Conservation (phyloP, 2,888 invertebrate species). For the Chydorus sphaericus region DNA sequence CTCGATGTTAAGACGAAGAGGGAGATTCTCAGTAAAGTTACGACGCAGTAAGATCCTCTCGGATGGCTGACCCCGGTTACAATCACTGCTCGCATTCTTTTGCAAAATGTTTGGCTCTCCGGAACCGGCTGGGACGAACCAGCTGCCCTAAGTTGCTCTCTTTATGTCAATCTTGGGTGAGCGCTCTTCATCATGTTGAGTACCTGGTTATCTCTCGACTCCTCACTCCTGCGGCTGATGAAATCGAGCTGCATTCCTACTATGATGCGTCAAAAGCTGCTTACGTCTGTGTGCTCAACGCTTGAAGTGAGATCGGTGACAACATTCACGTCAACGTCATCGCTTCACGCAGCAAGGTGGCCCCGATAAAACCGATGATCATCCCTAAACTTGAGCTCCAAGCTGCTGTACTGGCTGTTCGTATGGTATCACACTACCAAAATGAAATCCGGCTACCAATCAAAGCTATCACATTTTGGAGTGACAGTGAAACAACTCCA, state of each 20-base stretch:
- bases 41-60: conserved; percentile 4
- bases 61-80: conserved; percentile 3
- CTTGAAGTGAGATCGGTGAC: no score
- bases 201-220: background rate
- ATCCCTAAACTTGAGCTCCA: background rate
- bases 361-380: background rate
- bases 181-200: background rate
- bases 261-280: conserved; percentile 3
- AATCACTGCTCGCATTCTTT: background rate
- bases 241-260: conserved; percentile 1
- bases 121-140: conserved; percentile 1
- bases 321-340: no score
- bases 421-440: background rate
- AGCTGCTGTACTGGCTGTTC: background rate
- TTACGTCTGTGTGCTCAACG: background rate
- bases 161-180: background rate
- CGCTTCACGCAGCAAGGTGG: no score
- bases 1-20: background rate
- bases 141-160: background rate
- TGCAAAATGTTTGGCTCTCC: conserved; percentile 4
- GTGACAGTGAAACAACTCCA: background rate
- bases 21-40: background rate
- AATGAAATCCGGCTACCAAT: background rate
- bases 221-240: background rate
- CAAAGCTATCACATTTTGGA: background rate